A percentile compares a stretch with the other conserved stretches of the same genome.
phyloP scores from a whole-genome alignment of 2,113 vertebrate species.

The Platysteira castanea region DNA sequence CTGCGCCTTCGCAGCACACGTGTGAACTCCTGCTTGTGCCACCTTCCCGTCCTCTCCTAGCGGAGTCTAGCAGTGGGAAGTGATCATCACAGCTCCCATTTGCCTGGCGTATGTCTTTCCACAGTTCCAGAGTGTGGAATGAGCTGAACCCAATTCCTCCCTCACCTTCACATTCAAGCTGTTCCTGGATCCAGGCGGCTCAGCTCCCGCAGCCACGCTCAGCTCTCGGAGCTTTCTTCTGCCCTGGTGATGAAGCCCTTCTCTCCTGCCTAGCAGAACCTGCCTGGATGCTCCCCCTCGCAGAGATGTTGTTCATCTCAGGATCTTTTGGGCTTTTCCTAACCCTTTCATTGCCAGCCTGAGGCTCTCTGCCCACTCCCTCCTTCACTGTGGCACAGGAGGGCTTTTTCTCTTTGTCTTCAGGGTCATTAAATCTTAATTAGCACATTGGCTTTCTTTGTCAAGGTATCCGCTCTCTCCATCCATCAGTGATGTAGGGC shows the following conservation, averaged over 20 bases:
- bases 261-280: background rate
- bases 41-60: background rate
- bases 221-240: background rate
- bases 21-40: conserved; percentile 37
- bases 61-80: conserved; percentile 30
- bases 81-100: conserved; percentile 7
- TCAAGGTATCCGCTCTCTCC: background rate
- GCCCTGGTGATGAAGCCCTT: background rate
- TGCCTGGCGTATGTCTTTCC: conserved; percentile 22
- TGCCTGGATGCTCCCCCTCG: background rate
- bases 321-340: background rate
- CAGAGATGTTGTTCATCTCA: background rate
- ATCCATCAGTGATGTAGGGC: background rate
- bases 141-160: background rate
- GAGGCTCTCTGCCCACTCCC: background rate
- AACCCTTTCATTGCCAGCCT: background rate
- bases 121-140: background rate
- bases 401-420: background rate
- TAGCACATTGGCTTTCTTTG: background rate
- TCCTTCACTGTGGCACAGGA: background rate
- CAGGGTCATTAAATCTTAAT: background rate
- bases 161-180: background rate
- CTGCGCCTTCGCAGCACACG: background rate
- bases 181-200: background rate
- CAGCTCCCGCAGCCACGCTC: background rate